Percentiles rank a stretch among this genome's conserved stretches.
phyloP scores from a whole-genome alignment of 1,140 invertebrate species.

The Drosophila asahinai region DNA sequence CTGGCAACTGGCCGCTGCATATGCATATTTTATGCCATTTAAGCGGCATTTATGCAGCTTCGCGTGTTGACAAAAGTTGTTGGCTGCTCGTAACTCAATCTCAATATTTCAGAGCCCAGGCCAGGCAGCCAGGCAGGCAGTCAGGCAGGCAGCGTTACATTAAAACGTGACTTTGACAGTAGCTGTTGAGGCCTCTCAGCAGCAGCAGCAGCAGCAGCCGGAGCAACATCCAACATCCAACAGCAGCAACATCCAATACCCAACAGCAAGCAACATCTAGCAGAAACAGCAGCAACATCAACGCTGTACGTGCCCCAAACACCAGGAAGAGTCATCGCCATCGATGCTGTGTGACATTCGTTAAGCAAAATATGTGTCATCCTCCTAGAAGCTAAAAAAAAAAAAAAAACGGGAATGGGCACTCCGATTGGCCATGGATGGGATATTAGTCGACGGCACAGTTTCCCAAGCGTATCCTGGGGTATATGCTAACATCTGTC shows the following conservation, averaged over 20 bases:
- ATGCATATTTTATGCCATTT: conserved; percentile 83
- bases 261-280: conserved; percentile 32
- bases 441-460: conserved; percentile 27
- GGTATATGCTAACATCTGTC: conserved; percentile 9
- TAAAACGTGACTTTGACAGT: conserved; percentile 83
- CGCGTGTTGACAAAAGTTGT: conserved; percentile 82
- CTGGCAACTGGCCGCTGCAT: conserved; percentile 59
- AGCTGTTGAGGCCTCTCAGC: conserved; percentile 72
- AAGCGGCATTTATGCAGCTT: conserved; percentile 81
- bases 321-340: conserved; percentile 44
- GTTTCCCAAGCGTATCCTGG: conserved; percentile 34
- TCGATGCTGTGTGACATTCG: conserved; percentile 71
- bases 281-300: conserved; percentile 37
- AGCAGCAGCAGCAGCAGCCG: conserved; percentile 36
- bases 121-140: conserved; percentile 42
- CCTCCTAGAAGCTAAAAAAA: conserved; percentile 20
- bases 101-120: conserved; percentile 71
- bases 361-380: conserved; percentile 80
- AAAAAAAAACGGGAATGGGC: conserved; percentile 23
- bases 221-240: conserved; percentile 35
- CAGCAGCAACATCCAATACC: conserved; percentile 55
- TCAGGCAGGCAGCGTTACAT: conserved; percentile 63
- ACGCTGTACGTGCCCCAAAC: conserved; percentile 38
- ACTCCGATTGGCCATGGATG: conserved; percentile 42
- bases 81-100: conserved; percentile 81